Conservation (phyloP, 2,888 invertebrate genomes). For the Elaeidobius kamerunicus region DNA sequence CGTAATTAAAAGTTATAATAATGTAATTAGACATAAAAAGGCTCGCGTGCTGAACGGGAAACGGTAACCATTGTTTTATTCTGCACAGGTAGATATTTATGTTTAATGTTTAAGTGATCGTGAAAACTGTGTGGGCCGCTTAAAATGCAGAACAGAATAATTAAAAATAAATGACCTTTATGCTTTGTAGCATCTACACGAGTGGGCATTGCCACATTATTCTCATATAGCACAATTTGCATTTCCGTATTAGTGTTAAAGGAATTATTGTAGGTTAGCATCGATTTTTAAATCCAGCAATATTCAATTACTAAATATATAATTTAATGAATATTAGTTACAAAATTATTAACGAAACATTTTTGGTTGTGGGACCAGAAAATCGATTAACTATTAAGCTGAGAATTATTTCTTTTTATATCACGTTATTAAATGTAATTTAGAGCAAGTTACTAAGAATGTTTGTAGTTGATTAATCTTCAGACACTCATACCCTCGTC, state of each 20-base stretch:
- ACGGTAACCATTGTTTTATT: slow-evolving; percentile 19
- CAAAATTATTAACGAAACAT: no score
- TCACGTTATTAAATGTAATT: no score
- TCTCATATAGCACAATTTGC: neutral
- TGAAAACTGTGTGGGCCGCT: slow-evolving; percentile 19
- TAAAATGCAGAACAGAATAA: slow-evolving; percentile 17
- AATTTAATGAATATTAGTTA: no score
- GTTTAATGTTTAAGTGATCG: slow-evolving; percentile 23
- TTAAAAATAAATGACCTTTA: slow-evolving; percentile 21
- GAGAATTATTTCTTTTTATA: no score
- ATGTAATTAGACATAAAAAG: slow-evolving; percentile 7
- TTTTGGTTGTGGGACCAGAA: no score
- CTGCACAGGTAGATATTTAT: slow-evolving; percentile 12
- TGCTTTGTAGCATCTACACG: slow-evolving; percentile 6
- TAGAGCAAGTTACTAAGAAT: no score
- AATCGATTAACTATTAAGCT: no score
- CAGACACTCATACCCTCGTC: no score
- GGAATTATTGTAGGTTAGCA: neutral
- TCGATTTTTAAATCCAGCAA: neutral
- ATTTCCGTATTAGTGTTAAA: slow-evolving; percentile 6
- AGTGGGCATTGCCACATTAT: slow-evolving; percentile 9
- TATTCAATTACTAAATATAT: no score
- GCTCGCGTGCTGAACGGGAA: slow-evolving; percentile 18
- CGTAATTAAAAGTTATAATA: no score
- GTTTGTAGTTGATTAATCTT: no score